Conservation (phyloP, 2,113 vertebrate genomes). For the Campylomormyrus numenius region DNA sequence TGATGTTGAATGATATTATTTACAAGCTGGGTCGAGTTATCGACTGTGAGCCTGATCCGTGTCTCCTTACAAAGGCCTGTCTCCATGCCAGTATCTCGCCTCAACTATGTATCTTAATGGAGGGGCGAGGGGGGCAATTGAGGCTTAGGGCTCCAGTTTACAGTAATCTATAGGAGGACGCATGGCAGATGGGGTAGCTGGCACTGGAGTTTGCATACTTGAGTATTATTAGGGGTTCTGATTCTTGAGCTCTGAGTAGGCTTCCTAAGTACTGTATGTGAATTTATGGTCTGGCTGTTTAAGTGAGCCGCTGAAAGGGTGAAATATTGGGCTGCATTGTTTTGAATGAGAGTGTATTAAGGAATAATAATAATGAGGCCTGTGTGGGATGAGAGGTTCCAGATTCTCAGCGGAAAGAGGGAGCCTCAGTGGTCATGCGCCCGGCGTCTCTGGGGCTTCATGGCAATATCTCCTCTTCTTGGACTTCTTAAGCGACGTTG, state of each 20-base stretch:
- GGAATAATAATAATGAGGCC: neutral
- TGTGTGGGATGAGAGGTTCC: neutral
- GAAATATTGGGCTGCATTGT: neutral
- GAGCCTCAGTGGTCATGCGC: neutral
- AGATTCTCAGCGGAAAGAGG: neutral
- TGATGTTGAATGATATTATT: slow-evolving; percentile 8
- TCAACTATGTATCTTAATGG: neutral
- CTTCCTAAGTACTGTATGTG: neutral
- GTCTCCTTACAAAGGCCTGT: neutral
- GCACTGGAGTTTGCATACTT: neutral
- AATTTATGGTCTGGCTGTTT: neutral
- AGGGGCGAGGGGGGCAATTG: neutral
- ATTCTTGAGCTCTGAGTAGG: neutral
- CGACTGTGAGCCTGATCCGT: neutral
- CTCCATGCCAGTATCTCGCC: neutral
- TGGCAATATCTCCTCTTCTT: neutral
- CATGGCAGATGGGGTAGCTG: neutral
- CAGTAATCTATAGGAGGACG: neutral
- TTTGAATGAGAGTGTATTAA: neutral
- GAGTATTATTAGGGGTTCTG: neutral
- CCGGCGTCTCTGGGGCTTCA: neutral
- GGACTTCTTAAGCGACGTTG: neutral
- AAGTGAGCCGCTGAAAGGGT: neutral
- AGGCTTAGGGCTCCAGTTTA: neutral
- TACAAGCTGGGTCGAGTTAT: slow-evolving; percentile 3